Percentiles rank a stretch among this genome's conserved stretches.
Conservation (phyloP, 2,797 vertebrate genomes). For the Anguilla megastoma region DNA sequence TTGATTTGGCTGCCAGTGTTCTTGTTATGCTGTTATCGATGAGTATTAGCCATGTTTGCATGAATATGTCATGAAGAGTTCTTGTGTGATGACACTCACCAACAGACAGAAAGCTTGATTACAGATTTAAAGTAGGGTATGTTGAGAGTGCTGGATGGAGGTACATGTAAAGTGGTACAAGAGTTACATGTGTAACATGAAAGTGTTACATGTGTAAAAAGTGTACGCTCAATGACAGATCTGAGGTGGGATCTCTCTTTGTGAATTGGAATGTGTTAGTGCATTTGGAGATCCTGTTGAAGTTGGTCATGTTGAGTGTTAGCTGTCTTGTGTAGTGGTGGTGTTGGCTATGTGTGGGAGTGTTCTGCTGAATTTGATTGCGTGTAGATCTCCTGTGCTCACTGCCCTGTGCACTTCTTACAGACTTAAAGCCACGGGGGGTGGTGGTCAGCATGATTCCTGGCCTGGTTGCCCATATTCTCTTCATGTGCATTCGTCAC, state of each 20-base stretch:
- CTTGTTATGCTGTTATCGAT: background rate
- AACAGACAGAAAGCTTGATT: background rate
- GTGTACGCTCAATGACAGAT: background rate
- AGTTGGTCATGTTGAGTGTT: background rate
- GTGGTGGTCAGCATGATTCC: conserved; percentile 96
- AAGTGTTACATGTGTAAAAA: background rate
- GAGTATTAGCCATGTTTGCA: background rate
- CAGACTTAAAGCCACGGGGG: conserved; percentile 91
- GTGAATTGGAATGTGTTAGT: background rate
- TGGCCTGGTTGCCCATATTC: conserved; percentile 84
- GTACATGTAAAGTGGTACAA: too few species aligned
- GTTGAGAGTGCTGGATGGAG: too few species aligned
- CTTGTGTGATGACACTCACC: background rate
- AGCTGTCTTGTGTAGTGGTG: background rate
- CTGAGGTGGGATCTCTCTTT: background rate
- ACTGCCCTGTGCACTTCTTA: background rate
- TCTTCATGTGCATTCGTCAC: conserved; percentile 95
- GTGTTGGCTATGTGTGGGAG: background rate
- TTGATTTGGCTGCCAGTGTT: background rate
- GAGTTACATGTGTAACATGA: too few species aligned
- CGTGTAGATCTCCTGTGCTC: background rate
- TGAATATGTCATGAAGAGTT: background rate
- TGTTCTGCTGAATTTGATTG: background rate
- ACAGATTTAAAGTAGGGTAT: background rate
- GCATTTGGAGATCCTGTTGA: background rate